Evolutionary conservation across 2,888 invertebrate genomes (phyloP), one percentile per base, ranked within the genome.

Genomic region (Hypolimnas misippus): DNA sequence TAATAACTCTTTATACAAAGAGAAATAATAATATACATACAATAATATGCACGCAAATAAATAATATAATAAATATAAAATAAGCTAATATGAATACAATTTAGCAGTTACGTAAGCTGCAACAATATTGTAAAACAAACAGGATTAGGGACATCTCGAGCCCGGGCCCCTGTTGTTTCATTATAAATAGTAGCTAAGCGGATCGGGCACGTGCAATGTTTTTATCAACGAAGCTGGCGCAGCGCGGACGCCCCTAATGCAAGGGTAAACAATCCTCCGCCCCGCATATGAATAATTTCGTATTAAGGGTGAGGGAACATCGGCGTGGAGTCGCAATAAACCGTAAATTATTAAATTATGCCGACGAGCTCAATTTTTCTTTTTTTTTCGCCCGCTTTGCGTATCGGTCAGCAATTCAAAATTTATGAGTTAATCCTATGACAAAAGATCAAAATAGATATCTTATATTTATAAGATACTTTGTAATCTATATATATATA

Each of bases 331-430:
- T 87, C 82, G 83, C 83, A 86, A 89, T 89, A 89, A 85, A 83
- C 82, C 84, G 77, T 78, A 83, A 84, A 87, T 89, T 89, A 89
- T 89, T 89, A 84, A 87, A 89, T 89, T 89, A 88, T 84, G 87
- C 87, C 80, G 66, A 66, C 61, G 60, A 40, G 53, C 57, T 60
- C 57, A 62, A 49, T 63, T 59, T 58, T 63, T 57, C 51, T 54
- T 63, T 62, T 63, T 63, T 58, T 35, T 54, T 21, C 19, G 42
- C 69, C 74, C 33, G 16, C 7, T 46, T 33, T 19, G 31, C 4
- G 33, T 21, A 7, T 40, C 42, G 33, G 52, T 52, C 35, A 49
- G 19, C 14, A 7, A 14, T 49, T 49, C 14, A 3, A 5, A 38
- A 35, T 42, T 55, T 25, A 42, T 25, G 16, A 54, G 25, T 16